Evolutionary conservation across 2,113 vertebrate genomes (phyloP).

Genomic region (Spheniscus mendiculus): DNA sequence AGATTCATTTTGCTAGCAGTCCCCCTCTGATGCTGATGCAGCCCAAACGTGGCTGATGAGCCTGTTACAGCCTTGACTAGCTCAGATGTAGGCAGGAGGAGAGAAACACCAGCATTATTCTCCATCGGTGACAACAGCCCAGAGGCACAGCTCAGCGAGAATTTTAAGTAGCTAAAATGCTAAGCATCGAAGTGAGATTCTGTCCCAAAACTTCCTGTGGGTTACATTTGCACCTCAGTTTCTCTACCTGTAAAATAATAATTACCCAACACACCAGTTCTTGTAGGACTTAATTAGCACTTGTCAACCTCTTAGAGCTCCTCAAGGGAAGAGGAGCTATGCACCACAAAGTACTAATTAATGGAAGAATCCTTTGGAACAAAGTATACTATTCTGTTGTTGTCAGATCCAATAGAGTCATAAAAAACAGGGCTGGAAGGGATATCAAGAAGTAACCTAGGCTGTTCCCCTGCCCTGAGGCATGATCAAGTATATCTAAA

Average conservation of each 20-base stretch:
- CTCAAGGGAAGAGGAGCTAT: conserved; percentile 58
- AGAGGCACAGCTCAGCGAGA: background rate
- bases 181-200: background rate
- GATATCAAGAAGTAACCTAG: conserved; percentile 43
- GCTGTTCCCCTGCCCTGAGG: conserved; percentile 48
- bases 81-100: background rate
- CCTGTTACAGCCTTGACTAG: background rate
- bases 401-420: conserved; percentile 66
- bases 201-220: conserved; percentile 61
- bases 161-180: conserved; percentile 11
- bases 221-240: conserved; percentile 63
- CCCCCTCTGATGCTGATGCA: background rate
- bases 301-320: conserved; percentile 64
- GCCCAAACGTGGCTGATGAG: background rate
- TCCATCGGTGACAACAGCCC: background rate
- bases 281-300: conserved; percentile 68
- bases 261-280: conserved; percentile 56
- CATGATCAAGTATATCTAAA: conserved; percentile 55
- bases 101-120: background rate
- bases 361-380: conserved; percentile 58
- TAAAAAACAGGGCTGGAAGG: conserved; percentile 42
- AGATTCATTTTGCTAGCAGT: background rate
- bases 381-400: conserved; percentile 52
- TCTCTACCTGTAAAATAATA: conserved; percentile 69
- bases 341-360: conserved; percentile 66